phyloP scores from a whole-genome alignment of 2,797 vertebrate genomes.

The Crocodylus rhombifer region DNA sequence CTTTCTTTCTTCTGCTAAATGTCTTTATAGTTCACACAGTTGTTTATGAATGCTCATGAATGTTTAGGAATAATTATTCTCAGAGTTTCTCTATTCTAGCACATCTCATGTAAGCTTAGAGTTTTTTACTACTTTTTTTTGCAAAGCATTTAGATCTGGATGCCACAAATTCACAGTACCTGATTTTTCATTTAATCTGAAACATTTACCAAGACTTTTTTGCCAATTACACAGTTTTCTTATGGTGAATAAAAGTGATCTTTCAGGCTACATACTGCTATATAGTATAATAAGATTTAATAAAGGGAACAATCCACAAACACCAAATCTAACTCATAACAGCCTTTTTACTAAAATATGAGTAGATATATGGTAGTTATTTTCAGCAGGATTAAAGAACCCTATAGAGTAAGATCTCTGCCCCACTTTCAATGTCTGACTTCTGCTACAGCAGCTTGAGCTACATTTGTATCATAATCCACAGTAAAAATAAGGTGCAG shows the following conservation, averaged over 20 bases:
- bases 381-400: background rate
- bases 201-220: background rate
- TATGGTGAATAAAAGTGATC: background rate
- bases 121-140: background rate
- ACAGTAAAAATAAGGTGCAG: background rate
- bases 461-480: background rate
- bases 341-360: background rate
- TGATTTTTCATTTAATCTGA: background rate
- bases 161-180: background rate
- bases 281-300: background rate
- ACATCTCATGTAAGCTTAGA: background rate
- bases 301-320: background rate
- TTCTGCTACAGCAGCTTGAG: background rate
- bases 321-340: background rate
- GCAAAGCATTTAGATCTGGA: background rate
- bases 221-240: background rate
- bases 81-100: background rate
- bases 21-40: background rate
- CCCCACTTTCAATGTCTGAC: background rate
- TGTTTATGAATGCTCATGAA: too few species aligned
- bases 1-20: background rate
- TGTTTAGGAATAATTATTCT: background rate
- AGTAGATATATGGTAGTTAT: too few species aligned
- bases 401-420: background rate
- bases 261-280: fast-evolving